Evolutionary conservation across 2,113 vertebrate species (phyloP), one percentile per base, ranked within the genome.

Genomic region (Gulo gulo): DNA sequence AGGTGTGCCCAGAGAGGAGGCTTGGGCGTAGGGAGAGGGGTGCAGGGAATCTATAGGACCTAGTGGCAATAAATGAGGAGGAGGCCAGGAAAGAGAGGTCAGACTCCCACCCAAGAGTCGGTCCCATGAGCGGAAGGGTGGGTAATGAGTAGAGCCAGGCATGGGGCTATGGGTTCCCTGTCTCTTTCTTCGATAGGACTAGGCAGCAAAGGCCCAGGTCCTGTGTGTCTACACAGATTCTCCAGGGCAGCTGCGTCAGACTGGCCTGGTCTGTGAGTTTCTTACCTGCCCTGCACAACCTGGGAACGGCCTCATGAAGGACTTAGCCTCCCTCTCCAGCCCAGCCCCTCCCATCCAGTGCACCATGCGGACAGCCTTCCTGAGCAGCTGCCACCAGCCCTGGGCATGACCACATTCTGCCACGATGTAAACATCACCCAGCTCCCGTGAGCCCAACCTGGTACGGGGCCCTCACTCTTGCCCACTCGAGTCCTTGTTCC

Each of bases 1-100:
- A 97, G n/a, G 42, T 76, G 83, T 96, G 55, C 55, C 79, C 24
- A 2, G 16, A 4, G 29, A 87, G 89, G 88, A 93, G 23, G 45
- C 82, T 73, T 73, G 8, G 45, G 36, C 3, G 15, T 7, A 69
- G 16, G 50, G 42, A 69, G n/a, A 91, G 5, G 4, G 8, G 52
- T 10, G 1, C 3, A 7, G 52, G 71, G 29, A 82, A 63, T 45
- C 10, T 13, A 20, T 0, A 39, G 29, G 23, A 11, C 8, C 16
- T 42, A n/a, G 67, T 29, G 50, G 29, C 39, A 39, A 16, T 39
- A 18, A 86, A 31, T 26, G 16, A 61, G 4, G 4, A 76, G 14
- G 6, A 34, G 10, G 31, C 47, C 59, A 9, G 6, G 29, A 39
- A 80, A 6, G 29, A 26, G 42, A 85, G 73, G 50, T 20, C 26